Evolutionary conservation across 2,888 invertebrate species (phyloP).

Genomic region (Strigamia transsilvanica): DNA sequence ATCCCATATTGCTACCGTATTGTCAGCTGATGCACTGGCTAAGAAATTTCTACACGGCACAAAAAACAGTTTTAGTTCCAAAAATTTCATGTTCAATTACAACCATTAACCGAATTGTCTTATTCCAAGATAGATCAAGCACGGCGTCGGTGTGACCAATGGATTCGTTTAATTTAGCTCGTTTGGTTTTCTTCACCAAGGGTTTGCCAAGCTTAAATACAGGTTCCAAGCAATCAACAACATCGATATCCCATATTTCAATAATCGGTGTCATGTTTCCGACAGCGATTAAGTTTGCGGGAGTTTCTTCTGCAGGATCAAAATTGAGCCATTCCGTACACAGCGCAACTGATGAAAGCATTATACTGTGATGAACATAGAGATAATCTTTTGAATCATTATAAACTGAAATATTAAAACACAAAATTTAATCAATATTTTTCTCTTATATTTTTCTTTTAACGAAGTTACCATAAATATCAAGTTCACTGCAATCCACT

Average conservation of each 20-base stretch:
- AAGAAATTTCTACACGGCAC: constrained; percentile 75
- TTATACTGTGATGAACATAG: constrained; percentile 93
- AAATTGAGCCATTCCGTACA: constrained; percentile 92
- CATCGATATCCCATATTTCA: constrained; percentile 96
- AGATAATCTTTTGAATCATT: constrained; percentile 88
- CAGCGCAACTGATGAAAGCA: constrained; percentile 87
- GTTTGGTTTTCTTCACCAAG: constrained; percentile 77
- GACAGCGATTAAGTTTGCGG: constrained; percentile 87
- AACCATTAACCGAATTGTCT: constrained; percentile 70
- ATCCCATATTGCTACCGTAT: constrained; percentile 89
- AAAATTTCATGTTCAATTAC: not conserved
- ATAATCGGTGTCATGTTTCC: constrained; percentile 93
- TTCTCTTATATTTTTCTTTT: constrained; percentile 50
- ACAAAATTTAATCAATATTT: not conserved
- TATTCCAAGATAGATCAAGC: constrained; percentile 90
- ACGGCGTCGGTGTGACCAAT: constrained; percentile 89
- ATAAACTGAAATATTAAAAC: constrained; percentile 73
- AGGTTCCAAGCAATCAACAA: constrained; percentile 90
- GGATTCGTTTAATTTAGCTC: constrained; percentile 52
- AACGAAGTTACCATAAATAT: constrained; percentile 77
- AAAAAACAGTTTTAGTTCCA: not conserved
- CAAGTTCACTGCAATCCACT: constrained; percentile 84
- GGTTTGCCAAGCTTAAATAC: constrained; percentile 81
- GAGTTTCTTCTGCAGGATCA: constrained; percentile 76
- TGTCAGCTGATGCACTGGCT: constrained; percentile 93